Evolutionary conservation across 2,888 invertebrate species (phyloP).

Genomic region (Diaperis boleti): DNA sequence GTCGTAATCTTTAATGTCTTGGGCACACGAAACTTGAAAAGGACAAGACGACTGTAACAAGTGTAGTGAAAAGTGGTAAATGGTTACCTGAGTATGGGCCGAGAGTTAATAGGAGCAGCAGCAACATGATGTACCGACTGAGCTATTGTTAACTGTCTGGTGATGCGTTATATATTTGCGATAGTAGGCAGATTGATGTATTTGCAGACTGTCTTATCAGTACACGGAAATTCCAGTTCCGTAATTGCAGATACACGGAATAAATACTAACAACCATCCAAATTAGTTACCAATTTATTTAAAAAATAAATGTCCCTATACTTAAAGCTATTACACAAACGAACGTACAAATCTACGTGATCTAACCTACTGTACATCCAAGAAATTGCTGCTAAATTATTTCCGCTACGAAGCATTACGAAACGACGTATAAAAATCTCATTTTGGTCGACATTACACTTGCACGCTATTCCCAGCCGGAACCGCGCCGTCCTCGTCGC

Average conservation of each 20-base stretch:
- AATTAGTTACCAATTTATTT: constrained; percentile 13
- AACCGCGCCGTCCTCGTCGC: constrained; percentile 56
- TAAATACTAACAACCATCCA: no score
- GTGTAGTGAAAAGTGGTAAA: no score
- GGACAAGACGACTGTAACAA: no score
- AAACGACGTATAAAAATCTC: constrained; percentile 23
- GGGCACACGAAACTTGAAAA: no score
- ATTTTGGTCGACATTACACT: not conserved
- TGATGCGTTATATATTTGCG: no score
- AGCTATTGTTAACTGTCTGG: no score
- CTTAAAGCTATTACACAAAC: constrained; percentile 9
- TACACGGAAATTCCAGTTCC: not conserved
- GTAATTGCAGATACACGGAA: no score
- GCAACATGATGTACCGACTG: not conserved
- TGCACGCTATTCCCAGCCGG: constrained; percentile 52
- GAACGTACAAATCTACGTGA: not conserved
- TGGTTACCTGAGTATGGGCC: not conserved
- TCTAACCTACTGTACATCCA: constrained; percentile 8
- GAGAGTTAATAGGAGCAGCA: not conserved
- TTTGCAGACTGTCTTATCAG: not conserved
- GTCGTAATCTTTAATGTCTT: constrained; percentile 20
- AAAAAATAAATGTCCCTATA: constrained; percentile 20
- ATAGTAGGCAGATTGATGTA: not conserved
- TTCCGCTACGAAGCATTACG: constrained; percentile 17
- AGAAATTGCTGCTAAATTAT: constrained; percentile 19